These are phyloP conservation scores for Carcharodon carcharias DNA, from an alignment of 2,797 vertebrate genomes.

Conservation along the genomic window DNA sequence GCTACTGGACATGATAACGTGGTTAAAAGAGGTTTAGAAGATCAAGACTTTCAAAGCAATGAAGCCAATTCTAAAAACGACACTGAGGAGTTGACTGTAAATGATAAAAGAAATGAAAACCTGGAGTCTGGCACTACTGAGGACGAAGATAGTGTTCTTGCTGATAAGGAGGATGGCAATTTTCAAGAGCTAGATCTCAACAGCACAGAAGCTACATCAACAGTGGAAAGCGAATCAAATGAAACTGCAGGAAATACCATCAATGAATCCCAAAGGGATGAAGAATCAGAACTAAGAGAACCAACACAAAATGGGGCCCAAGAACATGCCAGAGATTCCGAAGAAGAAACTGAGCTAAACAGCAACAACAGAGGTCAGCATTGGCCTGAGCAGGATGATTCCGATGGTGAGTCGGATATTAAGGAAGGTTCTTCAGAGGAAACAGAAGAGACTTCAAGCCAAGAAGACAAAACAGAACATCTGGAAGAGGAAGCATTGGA, in stretches of 20 bases:
- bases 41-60: slow-evolving; percentile 13
- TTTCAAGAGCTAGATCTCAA: not conserved
- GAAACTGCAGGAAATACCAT: not conserved
- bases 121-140: not conserved
- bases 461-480: not conserved
- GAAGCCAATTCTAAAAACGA: slow-evolving; percentile 32
- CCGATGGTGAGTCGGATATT: not conserved
- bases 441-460: not conserved
- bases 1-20: not conserved
- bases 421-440: not conserved
- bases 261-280: not conserved
- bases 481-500: slow-evolving; percentile 12
- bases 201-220: not conserved
- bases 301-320: not conserved
- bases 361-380: not conserved
- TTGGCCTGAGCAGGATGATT: not conserved
- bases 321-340: not conserved
- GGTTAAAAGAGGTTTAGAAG: not conserved
- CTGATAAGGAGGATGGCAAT: not conserved
- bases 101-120: not conserved
- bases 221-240: not conserved
- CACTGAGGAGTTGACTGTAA: not conserved
- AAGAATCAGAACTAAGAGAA: not conserved
- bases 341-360: slow-evolving; percentile 3
- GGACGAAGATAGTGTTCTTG: not conserved